phyloP scores from a whole-genome alignment of 2,888 invertebrate species.

The Caenorhabditis panamensis region DNA sequence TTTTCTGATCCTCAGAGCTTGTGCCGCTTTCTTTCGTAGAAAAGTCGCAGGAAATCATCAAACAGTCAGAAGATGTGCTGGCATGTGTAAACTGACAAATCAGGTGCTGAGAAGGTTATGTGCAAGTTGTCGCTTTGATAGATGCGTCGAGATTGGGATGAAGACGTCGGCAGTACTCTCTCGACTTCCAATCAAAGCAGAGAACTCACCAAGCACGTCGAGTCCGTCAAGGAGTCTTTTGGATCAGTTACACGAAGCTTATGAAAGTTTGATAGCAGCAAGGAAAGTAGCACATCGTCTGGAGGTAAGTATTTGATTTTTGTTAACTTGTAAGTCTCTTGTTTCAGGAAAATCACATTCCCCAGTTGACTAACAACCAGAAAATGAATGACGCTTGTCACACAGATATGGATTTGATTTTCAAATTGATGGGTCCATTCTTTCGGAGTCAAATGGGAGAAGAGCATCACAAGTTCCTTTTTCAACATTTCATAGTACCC shows the following conservation, averaged over 20 bases:
- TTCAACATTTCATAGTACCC: constrained; percentile 26
- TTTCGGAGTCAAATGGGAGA: constrained; percentile 6
- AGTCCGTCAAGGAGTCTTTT: not conserved
- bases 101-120: constrained; percentile 31
- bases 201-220: not conserved
- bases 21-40: constrained; percentile 55
- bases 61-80: constrained; percentile 16
- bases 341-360: constrained; percentile 10
- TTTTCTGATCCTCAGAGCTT: constrained; percentile 32
- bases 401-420: constrained; percentile 24
- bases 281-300: not conserved
- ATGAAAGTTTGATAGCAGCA: not conserved
- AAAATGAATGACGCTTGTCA: constrained; percentile 10
- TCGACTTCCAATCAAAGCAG: constrained; percentile 1
- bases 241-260: constrained; percentile 13
- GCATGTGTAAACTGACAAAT: constrained; percentile 21
- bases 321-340: not conserved
- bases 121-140: constrained; percentile 42
- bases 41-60: constrained; percentile 20
- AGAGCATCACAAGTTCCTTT: constrained; percentile 28
- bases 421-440: constrained; percentile 3
- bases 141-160: constrained; percentile 51
- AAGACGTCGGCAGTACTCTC: constrained; percentile 12
- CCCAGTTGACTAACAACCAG: constrained; percentile 20
- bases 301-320: not conserved